Conservation (phyloP, 2,797 vertebrate genomes). For the Anguilla pacifica region DNA sequence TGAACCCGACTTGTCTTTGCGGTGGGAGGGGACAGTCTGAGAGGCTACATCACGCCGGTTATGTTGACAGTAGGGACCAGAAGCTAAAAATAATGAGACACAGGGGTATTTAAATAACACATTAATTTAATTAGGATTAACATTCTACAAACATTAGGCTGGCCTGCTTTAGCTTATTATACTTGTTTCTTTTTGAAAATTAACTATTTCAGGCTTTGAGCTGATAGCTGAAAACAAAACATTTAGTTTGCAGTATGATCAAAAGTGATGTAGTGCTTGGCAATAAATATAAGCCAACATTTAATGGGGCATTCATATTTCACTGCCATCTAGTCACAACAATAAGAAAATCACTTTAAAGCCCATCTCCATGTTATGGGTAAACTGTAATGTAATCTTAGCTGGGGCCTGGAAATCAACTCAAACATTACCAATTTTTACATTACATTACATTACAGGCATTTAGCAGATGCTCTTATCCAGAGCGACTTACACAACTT, state of each 20-base stretch:
- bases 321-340: slow-evolving; percentile 41
- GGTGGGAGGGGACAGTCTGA: slow-evolving; percentile 80
- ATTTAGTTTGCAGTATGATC: not conserved
- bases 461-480: too few species aligned
- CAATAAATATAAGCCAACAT: not conserved
- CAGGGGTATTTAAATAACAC: slow-evolving; percentile 22
- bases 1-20: slow-evolving; percentile 76
- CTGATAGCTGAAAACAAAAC: too few species aligned
- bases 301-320: slow-evolving; percentile 23
- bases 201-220: not conserved
- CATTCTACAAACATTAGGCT: not conserved
- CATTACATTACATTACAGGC: too few species aligned
- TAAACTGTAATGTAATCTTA: not conserved
- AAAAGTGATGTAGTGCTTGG: not conserved
- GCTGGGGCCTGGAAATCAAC: not conserved
- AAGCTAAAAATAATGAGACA: slow-evolving; percentile 59
- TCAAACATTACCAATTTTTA: not conserved
- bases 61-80: slow-evolving; percentile 62
- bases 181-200: not conserved
- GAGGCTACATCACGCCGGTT: slow-evolving; percentile 86
- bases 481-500: too few species aligned
- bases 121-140: slow-evolving; percentile 5
- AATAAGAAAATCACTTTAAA: not conserved
- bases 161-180: not conserved
- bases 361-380: not conserved